Percentiles rank a stretch among this genome's conserved stretches.
Conservation (phyloP, 2,113 vertebrate species). For the Lonchura striata region DNA sequence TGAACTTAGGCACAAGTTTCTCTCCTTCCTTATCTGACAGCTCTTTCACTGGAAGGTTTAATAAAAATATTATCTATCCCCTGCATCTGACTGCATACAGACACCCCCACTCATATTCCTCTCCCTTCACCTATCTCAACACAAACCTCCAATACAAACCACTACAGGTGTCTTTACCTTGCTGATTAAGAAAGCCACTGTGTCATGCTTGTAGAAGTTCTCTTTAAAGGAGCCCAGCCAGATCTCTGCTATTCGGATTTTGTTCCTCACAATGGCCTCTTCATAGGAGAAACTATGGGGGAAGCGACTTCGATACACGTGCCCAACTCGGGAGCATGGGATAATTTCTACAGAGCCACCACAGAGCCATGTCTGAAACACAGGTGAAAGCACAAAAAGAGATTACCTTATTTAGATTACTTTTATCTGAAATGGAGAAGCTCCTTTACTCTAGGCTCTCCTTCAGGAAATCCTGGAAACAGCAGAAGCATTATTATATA, state of each 20-base stretch:
- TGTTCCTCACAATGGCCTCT: conserved; percentile 78
- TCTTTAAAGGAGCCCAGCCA: conserved; percentile 87
- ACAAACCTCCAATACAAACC: not conserved
- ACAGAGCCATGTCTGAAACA: conserved; percentile 86
- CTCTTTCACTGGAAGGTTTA: not conserved
- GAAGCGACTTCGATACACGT: conserved; percentile 70
- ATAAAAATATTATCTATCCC: not conserved
- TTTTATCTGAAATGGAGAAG: not conserved
- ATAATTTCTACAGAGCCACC: conserved; percentile 88
- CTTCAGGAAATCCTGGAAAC: not conserved
- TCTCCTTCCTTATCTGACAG: not conserved
- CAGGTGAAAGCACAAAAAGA: not conserved
- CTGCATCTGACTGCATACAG: not conserved
- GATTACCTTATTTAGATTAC: not conserved
- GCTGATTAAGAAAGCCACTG: conserved; percentile 79
- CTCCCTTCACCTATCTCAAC: not conserved
- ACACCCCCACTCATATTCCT: not conserved
- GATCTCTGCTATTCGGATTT: conserved; percentile 83
- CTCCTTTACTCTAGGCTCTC: not conserved
- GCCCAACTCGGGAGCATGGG: conserved; percentile 87
- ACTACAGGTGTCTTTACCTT: conserved; percentile 72
- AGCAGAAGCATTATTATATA: not conserved
- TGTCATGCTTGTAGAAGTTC: conserved; percentile 83
- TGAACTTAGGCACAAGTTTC: not conserved
- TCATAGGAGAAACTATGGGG: conserved; percentile 58